phyloP scores from a whole-genome alignment of 2,797 vertebrate genomes.

The Channa striata region DNA sequence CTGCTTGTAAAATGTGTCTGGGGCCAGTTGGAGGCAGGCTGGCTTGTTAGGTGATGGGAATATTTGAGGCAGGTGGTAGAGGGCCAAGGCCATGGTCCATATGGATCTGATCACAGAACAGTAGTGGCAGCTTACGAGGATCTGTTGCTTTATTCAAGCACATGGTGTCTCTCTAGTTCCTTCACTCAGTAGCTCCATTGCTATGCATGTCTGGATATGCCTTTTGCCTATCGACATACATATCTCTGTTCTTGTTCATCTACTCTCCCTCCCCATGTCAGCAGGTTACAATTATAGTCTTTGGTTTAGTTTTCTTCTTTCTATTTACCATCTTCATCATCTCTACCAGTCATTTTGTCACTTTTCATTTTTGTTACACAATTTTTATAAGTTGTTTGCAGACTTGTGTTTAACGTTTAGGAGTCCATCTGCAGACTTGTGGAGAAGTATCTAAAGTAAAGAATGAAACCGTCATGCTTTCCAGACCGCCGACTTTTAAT shows the following conservation, averaged over 20 bases:
- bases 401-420: slow-evolving; percentile 18
- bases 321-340: slow-evolving; percentile 1
- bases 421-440: slow-evolving; percentile 36
- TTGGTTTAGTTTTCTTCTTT: slow-evolving; percentile 3
- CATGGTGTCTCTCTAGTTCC: slow-evolving; percentile 66
- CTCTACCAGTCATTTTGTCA: slow-evolving; percentile 18
- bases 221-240: slow-evolving; percentile 1
- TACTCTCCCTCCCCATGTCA: not conserved
- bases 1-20: slow-evolving; percentile 80
- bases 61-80: slow-evolving; percentile 80
- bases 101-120: slow-evolving; percentile 87
- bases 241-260: slow-evolving; percentile 19
- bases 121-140: slow-evolving; percentile 82
- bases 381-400: slow-evolving; percentile 19
- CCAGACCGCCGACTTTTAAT: slow-evolving; percentile 72
- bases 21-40: slow-evolving; percentile 72
- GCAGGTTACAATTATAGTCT: slow-evolving; percentile 7
- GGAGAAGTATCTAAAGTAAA: slow-evolving; percentile 26
- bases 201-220: slow-evolving; percentile 26
- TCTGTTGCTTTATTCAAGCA: slow-evolving; percentile 70
- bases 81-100: slow-evolving; percentile 78
- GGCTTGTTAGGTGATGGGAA: slow-evolving; percentile 79
- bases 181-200: slow-evolving; percentile 48
- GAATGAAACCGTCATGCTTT: slow-evolving; percentile 37
- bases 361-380: not conserved